These are phyloP conservation scores for Falco novaeseelandiae DNA, from an alignment of 2,797 vertebrate genomes.

Conservation along the genomic window DNA sequence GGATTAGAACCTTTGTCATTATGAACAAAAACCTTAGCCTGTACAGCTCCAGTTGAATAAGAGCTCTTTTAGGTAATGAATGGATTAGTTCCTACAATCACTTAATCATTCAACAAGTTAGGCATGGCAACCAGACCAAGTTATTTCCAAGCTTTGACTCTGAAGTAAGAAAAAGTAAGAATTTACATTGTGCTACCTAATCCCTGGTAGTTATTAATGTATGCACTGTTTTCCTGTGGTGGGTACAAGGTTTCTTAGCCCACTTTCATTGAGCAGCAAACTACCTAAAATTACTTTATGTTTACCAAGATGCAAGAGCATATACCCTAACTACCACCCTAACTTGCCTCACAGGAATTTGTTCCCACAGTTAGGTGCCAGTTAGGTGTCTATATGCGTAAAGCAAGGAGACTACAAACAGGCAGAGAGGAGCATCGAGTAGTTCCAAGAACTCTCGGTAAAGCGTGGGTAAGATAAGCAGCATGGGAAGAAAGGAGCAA, in stretches of 20 bases:
- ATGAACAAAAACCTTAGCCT: background rate
- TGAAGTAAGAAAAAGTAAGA: background rate
- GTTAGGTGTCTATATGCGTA: background rate
- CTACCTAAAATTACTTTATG: background rate
- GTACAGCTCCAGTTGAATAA: background rate
- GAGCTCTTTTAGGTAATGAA: background rate
- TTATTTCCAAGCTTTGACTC: slow-evolving; percentile 11
- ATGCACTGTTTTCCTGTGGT: background rate
- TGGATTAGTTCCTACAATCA: background rate
- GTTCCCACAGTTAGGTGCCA: background rate
- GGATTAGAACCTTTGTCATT: background rate
- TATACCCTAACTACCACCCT: background rate
- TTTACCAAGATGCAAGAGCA: background rate
- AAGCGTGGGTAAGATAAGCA: background rate
- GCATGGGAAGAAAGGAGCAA: background rate
- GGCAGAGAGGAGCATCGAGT: background rate
- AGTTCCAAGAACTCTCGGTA: background rate
- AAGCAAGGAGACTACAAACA: background rate
- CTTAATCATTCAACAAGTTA: background rate
- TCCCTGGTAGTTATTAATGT: background rate
- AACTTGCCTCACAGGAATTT: background rate
- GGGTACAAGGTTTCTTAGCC: background rate
- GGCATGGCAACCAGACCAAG: background rate
- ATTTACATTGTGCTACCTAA: background rate
- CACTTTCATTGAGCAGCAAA: background rate